phyloP scores from a whole-genome alignment of 2,797 vertebrate species.

The Synaphobranchus kaupii region DNA sequence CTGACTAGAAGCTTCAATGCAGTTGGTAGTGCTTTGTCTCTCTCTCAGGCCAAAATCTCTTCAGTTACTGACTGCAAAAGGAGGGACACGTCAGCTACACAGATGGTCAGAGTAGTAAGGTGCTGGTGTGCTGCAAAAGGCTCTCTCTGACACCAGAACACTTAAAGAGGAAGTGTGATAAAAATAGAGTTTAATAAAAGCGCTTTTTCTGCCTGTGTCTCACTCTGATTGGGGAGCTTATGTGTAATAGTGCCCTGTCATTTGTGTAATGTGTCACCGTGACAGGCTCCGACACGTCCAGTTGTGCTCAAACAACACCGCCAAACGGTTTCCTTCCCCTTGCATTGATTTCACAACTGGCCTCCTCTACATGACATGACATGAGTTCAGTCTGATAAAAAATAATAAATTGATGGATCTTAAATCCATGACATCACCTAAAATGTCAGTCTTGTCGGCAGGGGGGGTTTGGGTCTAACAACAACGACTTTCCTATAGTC shows the following conservation, averaged over 20 bases:
- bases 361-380: background rate
- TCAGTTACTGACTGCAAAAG: background rate
- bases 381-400: background rate
- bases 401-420: background rate
- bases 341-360: background rate
- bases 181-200: slow-evolving; percentile 5
- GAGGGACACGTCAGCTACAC: background rate
- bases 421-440: background rate
- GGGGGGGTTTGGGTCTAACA: background rate
- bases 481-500: background rate
- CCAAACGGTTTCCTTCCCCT: background rate
- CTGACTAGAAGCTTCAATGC: background rate
- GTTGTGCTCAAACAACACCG: background rate
- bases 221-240: background rate
- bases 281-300: background rate
- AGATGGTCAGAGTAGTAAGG: background rate
- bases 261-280: background rate
- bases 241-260: background rate
- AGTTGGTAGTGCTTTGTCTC: background rate
- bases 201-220: slow-evolving; percentile 17
- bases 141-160: background rate
- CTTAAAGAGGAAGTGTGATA: slow-evolving; percentile 30
- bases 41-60: background rate
- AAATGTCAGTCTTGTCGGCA: background rate
- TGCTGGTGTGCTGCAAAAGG: slow-evolving; percentile 3